Evolutionary conservation across 2,113 vertebrate genomes (phyloP), one percentile per base, ranked within the genome.

Genomic region (Lophochroa leadbeateri): DNA sequence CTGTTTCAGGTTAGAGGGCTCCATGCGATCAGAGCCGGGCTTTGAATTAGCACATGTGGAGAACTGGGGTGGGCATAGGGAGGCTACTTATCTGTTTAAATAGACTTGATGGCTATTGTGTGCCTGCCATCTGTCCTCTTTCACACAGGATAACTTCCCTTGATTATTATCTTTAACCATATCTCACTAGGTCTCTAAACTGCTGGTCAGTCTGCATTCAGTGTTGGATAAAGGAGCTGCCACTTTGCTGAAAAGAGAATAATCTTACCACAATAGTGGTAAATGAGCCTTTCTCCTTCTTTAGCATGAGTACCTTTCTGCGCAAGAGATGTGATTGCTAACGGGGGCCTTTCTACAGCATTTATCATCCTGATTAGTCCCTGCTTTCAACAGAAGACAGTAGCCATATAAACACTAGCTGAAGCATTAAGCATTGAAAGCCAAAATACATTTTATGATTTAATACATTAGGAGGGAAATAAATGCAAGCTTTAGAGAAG

Each of bases 71-170:
- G 86, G 57, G 47, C 2, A 1, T 43, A 50, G 64, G 18, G 55
- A 80, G 67, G 71, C 49, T 52, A 12, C 85, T 91, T 91, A 49
- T 68, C 83, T 95, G 33, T 94, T 89, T 93, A 78, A 92, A 82
- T 84, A 71, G 88, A 55, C 75, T 85, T 88, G 64, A 86, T 83
- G 76, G 75, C 79, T 93, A 28, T 94, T 96, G 65, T 95, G 91
- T 67, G 72, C 53, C 74, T 92, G 82, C 96, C 96, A 97, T 95
- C 96, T 96, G 96, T 68, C 72, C 85, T n/a, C n/a, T 65, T 94
- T 83, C 72, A 84, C 41, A 27, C n/a, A 18, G 19, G 2, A 13
- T 53, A 47, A 77, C 67, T 95, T 92, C 2, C 63, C 41, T 94
- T 94, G 81, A 19, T 94, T 85, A 23, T 82, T 68, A 6, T 70